A percentile compares a stretch with the other conserved stretches of the same genome.
Conservation (phyloP, 2,888 invertebrate species). For the Drosophila infuscata region DNA sequence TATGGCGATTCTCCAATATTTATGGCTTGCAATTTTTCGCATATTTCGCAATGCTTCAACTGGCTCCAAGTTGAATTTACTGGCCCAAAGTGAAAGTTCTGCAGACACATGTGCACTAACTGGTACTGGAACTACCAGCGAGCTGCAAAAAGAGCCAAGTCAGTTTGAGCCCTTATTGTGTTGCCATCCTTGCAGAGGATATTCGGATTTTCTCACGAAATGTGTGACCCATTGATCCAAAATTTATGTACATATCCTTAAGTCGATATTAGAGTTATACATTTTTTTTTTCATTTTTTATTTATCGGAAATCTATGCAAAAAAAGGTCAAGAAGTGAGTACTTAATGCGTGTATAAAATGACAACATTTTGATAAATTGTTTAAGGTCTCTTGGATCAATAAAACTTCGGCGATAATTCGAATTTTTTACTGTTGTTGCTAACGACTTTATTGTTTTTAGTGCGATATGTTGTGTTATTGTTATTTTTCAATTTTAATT, state of each 20-base stretch:
- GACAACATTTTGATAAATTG: neutral
- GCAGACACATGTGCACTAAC: constrained; percentile 39
- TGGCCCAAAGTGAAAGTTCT: constrained; percentile 26
- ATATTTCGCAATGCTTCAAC: constrained; percentile 75
- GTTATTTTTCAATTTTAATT: constrained; percentile 50
- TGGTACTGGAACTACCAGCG: neutral
- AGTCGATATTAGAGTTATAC: neutral
- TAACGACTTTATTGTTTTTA: neutral
- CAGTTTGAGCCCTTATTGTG: neutral
- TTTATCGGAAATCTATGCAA: neutral
- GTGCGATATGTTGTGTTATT: neutral
- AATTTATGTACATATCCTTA: neutral
- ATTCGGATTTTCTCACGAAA: neutral
- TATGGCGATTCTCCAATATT: constrained; percentile 54
- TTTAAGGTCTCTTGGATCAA: neutral
- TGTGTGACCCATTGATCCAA: neutral
- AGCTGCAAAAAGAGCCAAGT: neutral
- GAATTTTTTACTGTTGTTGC: neutral
- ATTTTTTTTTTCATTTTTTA: neutral
- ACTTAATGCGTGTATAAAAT: neutral
- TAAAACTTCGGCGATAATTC: neutral
- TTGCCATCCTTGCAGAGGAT: neutral
- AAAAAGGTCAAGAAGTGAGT: neutral
- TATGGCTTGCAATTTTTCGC: constrained; percentile 79
- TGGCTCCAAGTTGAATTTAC: constrained; percentile 65